Evolutionary conservation across 2,797 vertebrate species (phyloP).

Genomic region (Sebastes dallii): DNA sequence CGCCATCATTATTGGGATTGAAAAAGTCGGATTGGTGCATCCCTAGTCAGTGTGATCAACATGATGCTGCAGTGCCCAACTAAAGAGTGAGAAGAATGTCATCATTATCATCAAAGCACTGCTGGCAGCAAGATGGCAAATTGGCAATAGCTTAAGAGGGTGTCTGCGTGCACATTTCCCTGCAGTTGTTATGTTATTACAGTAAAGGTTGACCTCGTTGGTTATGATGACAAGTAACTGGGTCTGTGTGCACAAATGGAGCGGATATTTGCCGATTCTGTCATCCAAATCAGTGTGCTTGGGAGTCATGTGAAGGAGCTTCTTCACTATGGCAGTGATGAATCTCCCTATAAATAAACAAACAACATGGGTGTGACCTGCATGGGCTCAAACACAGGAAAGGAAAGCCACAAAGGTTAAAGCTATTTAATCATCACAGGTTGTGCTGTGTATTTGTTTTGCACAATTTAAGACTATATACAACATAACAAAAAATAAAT

Average conservation of each 20-base stretch:
- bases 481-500: too few species aligned
- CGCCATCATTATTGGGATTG: too few species aligned
- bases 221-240: background rate
- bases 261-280: background rate
- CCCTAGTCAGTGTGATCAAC: conserved; percentile 26
- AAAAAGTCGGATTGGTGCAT: too few species aligned
- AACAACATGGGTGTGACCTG: conserved; percentile 6
- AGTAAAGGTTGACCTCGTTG: too few species aligned
- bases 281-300: background rate
- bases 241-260: background rate
- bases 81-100: conserved; percentile 34
- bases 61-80: conserved; percentile 26
- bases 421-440: background rate
- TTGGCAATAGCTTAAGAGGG: background rate
- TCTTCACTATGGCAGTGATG: background rate
- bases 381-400: background rate
- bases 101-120: conserved; percentile 22
- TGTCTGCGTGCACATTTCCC: background rate
- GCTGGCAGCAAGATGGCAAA: conserved; percentile 13
- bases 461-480: too few species aligned
- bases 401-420: background rate
- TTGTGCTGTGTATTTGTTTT: background rate
- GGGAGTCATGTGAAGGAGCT: background rate
- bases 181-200: background rate
- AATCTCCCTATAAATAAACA: conserved; percentile 9